Evolutionary conservation across 2,888 invertebrate genomes (phyloP).

Genomic region (Euproctis similis): DNA sequence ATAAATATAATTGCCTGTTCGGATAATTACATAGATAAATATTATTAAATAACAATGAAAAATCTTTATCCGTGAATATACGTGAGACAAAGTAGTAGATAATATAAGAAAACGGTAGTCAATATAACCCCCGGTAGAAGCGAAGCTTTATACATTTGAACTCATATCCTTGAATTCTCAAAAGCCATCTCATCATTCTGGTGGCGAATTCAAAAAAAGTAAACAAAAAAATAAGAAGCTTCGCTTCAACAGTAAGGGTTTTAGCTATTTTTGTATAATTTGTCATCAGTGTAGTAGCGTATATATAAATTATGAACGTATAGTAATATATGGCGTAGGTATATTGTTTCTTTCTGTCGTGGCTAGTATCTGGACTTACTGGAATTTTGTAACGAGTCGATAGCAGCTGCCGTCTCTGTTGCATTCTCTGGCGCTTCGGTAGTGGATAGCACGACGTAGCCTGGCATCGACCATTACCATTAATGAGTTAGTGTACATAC

Average conservation of each 20-base stretch:
- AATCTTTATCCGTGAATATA: too few relatives aligned
- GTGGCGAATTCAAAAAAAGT: too few relatives aligned
- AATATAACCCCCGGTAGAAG: too few relatives aligned
- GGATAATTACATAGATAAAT: background rate
- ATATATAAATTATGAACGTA: background rate
- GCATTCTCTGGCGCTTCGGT: conserved; percentile 35
- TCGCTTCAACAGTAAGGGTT: too few relatives aligned
- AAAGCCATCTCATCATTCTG: too few relatives aligned
- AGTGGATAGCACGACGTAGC: conserved; percentile 32
- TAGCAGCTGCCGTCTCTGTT: conserved; percentile 27
- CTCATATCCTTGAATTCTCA: too few relatives aligned
- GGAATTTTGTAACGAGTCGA: conserved; percentile 32
- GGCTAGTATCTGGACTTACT: too few relatives aligned
- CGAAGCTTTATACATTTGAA: too few relatives aligned
- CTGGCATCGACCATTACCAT: conserved; percentile 45
- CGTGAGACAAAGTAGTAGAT: too few relatives aligned
- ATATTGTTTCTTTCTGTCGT: conserved; percentile 10
- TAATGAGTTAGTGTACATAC: conserved; percentile 47
- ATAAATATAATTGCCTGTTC: conserved; percentile 5
- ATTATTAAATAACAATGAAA: background rate
- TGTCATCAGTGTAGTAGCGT: background rate
- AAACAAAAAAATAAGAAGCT: too few relatives aligned
- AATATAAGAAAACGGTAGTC: too few relatives aligned
- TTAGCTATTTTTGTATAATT: background rate
- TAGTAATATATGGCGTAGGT: too few relatives aligned